Evolutionary conservation across 1,140 invertebrate species (phyloP), one percentile per base, ranked within the genome.

Genomic region (Hypsibius dujardini): DNA sequence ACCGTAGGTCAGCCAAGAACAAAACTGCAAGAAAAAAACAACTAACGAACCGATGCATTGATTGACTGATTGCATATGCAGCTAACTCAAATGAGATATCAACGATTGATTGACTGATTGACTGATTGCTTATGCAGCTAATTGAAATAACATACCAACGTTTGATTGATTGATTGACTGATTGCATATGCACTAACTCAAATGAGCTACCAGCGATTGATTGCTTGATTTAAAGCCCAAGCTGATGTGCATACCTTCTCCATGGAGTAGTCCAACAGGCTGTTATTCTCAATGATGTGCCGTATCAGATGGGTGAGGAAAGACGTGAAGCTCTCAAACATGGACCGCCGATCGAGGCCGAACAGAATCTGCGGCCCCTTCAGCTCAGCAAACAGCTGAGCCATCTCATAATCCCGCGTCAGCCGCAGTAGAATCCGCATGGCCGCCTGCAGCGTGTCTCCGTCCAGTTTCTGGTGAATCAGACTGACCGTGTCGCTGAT

Each of bases 201-300:
- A 28, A 28, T 28, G 28, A 28, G 28, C 28, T 28, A 28, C 28
- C 28, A 28, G 28, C 28, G 28, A 28, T 28, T 28, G 28, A 28
- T 28, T 28, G 28, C 0, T 28, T 28, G 28, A 28, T 28, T 28
- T 28, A 28, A 28, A 0, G 28, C 28, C 0, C 28, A 28, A 28
- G 28, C 28, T 0, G 28, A 28, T 28, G 72, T 56, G 28, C 70
- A 72, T 70, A 82, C 81, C 78, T 90, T 90, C 78, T 92, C 89
- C 85, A 92, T 90, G 1, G 89, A 87, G 73, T 88, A 83, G 73
- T 84, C 82, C 45, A 93, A 80, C 40, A 87, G 87, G 1, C 80
- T 78, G 0, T 87, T 86, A 56, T 90, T 89, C 79, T 94, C 90
- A 1, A 93, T 79, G 1, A 90, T 85, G 74, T 94, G 90, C 59